Conservation (phyloP, 1,140 invertebrate genomes). For the Calosoma granatense region DNA sequence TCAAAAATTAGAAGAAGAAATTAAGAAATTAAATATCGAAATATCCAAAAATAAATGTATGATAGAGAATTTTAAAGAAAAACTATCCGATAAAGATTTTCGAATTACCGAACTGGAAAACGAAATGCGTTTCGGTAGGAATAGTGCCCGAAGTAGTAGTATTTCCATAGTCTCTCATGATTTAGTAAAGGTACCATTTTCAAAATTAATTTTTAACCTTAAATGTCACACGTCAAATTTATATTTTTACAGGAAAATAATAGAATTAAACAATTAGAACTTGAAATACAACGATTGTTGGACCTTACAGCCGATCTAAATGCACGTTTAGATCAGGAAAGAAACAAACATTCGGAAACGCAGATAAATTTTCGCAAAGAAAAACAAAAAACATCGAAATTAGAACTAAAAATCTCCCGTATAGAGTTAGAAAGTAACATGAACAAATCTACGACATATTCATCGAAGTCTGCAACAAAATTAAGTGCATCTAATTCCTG, state of each 20-base stretch:
- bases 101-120: slow-evolving; percentile 5
- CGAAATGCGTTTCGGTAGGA: slow-evolving; percentile 12
- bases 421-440: slow-evolving; percentile 21
- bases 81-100: slow-evolving; percentile 8
- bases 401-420: slow-evolving; percentile 25
- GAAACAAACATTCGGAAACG: slow-evolving; percentile 24
- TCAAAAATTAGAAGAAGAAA: slow-evolving; percentile 17
- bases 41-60: slow-evolving; percentile 14
- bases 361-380: slow-evolving; percentile 22
- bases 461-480: neutral
- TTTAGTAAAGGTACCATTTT: no score
- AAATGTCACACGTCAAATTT: slow-evolving; percentile 26
- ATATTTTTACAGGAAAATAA: slow-evolving; percentile 13
- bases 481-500: neutral
- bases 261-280: slow-evolving; percentile 38
- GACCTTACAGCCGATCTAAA: slow-evolving; percentile 39
- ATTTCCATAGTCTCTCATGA: no score
- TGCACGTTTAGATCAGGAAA: slow-evolving; percentile 41
- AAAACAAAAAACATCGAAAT: slow-evolving; percentile 24
- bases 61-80: slow-evolving; percentile 23
- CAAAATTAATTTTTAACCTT: slow-evolving; percentile 16
- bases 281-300: slow-evolving; percentile 41
- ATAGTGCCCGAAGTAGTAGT: no score
- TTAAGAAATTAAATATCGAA: slow-evolving; percentile 18
- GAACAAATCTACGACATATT: slow-evolving; percentile 5